Evolutionary conservation across 30 jellyfish, hydroid and myxozoan species (phyloP).

Genomic region (Turritopsis rubra): DNA sequence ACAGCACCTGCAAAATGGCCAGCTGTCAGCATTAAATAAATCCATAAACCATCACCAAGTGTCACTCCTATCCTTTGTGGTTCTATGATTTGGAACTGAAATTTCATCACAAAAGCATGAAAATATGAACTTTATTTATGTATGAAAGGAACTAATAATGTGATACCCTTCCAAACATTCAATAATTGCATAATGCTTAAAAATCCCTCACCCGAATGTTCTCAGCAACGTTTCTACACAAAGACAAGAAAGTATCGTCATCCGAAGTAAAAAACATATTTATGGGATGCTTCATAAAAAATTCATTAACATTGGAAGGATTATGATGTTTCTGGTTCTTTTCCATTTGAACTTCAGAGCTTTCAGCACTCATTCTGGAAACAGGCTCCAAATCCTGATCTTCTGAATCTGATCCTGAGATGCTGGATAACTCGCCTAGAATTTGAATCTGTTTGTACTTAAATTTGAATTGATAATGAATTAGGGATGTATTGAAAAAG

Average conservation of each 20-base stretch:
- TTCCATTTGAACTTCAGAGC: background rate
- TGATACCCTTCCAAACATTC: background rate
- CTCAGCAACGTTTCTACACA: background rate
- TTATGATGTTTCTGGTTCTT: background rate
- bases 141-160: background rate
- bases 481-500: too few relatives aligned
- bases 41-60: constrained; percentile 32
- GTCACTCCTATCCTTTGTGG: too few relatives aligned
- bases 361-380: background rate
- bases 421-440: constrained; percentile 8
- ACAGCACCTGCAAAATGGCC: constrained; percentile 99
- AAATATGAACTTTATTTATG: too few relatives aligned
- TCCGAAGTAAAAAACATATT: background rate
- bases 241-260: background rate
- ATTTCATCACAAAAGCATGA: background rate
- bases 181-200: background rate
- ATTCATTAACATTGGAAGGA: background rate
- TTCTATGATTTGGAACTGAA: background rate
- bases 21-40: constrained; percentile 72
- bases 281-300: background rate
- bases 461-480: too few relatives aligned
- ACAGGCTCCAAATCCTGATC: constrained; percentile 12
- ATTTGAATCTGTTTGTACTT: too few relatives aligned
- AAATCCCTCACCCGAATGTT: background rate
- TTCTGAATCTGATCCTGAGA: constrained; percentile 7